These are phyloP conservation scores for Hesperia comma DNA, from an alignment of 2,888 invertebrate genomes.

Conservation along the genomic window DNA sequence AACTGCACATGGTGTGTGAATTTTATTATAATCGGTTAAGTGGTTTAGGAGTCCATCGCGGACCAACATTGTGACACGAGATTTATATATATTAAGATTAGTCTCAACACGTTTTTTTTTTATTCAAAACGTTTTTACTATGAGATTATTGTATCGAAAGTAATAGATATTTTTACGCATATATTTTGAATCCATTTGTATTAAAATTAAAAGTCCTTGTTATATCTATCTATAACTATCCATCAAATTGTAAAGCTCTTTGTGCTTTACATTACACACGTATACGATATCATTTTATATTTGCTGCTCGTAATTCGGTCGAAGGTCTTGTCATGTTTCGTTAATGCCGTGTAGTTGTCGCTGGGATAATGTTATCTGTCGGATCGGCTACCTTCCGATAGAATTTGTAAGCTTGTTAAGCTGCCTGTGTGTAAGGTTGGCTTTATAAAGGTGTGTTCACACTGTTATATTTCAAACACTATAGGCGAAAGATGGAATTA, in stretches of 20 bases:
- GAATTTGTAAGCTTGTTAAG: slow-evolving; percentile 21
- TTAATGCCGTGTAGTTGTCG: slow-evolving; percentile 14
- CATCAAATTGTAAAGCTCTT: slow-evolving; percentile 14
- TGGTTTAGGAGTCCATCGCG: no score
- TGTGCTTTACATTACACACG: slow-evolving; percentile 16
- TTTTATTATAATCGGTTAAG: no score
- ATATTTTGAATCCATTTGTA: no score
- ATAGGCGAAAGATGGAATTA: no score
- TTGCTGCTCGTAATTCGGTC: slow-evolving; percentile 23
- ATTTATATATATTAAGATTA: no score
- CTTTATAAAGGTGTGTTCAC: slow-evolving; percentile 11
- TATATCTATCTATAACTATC: not conserved
- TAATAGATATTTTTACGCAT: no score
- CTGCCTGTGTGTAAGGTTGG: slow-evolving; percentile 1
- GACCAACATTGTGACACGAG: no score
- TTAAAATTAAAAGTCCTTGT: no score
- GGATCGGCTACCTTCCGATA: slow-evolving; percentile 25
- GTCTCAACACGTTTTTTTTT: no score
- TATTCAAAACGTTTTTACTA: no score
- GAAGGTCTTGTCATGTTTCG: slow-evolving; percentile 25
- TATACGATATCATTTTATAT: slow-evolving; percentile 20
- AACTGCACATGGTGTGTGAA: no score
- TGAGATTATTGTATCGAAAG: no score
- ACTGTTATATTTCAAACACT: not conserved
- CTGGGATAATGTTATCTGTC: slow-evolving; percentile 20